Evolutionary conservation across 2,888 invertebrate species (phyloP).

Genomic region (Eupithecia subfuscata): DNA sequence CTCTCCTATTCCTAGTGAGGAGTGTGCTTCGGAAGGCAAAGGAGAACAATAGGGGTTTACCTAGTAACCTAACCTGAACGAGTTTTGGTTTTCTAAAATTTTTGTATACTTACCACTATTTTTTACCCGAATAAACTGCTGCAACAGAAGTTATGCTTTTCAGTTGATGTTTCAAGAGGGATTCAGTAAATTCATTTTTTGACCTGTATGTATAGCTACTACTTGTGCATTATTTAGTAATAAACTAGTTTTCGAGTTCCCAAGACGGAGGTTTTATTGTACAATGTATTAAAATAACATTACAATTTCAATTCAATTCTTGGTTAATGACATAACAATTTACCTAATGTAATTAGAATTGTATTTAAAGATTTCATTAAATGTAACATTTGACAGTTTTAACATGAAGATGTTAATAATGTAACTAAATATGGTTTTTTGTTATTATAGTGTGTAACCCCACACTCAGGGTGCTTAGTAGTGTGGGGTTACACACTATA

Average conservation of each 20-base stretch:
- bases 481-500: no score
- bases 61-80: background rate
- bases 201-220: background rate
- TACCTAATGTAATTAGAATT: no score
- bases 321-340: no score
- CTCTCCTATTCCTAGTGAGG: conserved; percentile 54
- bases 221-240: background rate
- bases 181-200: background rate
- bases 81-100: background rate
- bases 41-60: background rate
- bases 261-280: background rate
- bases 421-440: no score
- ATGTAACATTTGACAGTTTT: no score
- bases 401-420: no score
- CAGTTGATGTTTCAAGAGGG: background rate
- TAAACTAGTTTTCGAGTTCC: background rate
- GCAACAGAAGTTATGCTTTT: background rate
- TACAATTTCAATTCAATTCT: no score
- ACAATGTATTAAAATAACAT: no score
- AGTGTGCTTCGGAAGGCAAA: conserved; percentile 43
- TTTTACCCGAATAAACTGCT: background rate
- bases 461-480: no score
- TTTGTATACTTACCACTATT: background rate
- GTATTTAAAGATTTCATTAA: no score
- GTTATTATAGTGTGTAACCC: no score